Base-by-base conservation (phyloP, 1,140 invertebrate species). In the Dysdera silvatica region DNA sequence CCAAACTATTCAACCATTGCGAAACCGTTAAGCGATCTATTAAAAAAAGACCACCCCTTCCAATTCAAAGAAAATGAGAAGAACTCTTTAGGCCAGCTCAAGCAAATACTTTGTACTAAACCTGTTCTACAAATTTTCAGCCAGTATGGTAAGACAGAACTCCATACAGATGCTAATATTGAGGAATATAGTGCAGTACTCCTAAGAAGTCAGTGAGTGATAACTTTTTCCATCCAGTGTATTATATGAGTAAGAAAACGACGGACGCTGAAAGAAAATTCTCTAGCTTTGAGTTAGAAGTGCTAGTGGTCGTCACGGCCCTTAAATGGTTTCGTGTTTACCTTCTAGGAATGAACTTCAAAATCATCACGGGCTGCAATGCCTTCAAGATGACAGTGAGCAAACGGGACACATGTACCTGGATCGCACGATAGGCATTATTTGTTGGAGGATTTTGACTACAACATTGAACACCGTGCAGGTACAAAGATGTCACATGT, bases 311-410 rank as follows among this genome's bases (percentile, higher is more conserved):
- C 4, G 65, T 76, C 16, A 65, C 69, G 63, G 70, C 72, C 1
- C 33, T 78, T n/a, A 0, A 76, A 75, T 75, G 71, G 77, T 80
- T 79, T 74, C 75, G 72, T 73, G 76, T 77, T 24, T 80, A 80
- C 73, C 76, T 79, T 0, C 59, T 73, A 24, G 76, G 73, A 2
- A 37, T 32, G 14, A 8, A 32, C 10, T 67, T 67, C 28, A 61
- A 53, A 54, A 37, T 67, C 0, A 33, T 66, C 3, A 61, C 51
- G n/a, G 58, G 64, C 33, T 54, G 48, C 24, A 16, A 45, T 12
- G 40, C 65, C 10, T 24, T 66, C 2, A 18, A 24, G n/a, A 43
- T 40, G 24, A 40, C 49, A 3, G 18, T 45, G 20, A 55, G 10
- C 8, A 61, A 43, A 26, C 35, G 43, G 24, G 31, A 54, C 18